Conservation (phyloP, 2,113 vertebrate species). For the Hypanus sabinus region DNA sequence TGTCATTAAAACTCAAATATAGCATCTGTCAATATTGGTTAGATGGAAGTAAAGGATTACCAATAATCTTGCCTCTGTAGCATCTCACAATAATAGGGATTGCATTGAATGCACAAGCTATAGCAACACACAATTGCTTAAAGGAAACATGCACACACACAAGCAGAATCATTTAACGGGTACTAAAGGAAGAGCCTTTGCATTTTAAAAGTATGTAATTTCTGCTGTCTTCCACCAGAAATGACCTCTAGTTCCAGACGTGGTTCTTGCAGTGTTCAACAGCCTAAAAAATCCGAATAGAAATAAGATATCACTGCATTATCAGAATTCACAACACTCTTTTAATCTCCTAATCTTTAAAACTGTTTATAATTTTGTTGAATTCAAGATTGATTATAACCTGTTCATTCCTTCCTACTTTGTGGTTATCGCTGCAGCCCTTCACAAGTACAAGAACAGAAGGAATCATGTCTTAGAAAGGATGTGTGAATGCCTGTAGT, state of each 20-base stretch:
- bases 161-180: neutral
- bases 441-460: neutral
- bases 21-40: neutral
- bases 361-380: neutral
- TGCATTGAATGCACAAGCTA: neutral
- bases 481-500: neutral
- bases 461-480: neutral
- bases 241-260: slow-evolving; percentile 41
- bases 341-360: neutral
- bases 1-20: neutral
- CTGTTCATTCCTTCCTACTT: neutral
- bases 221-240: neutral
- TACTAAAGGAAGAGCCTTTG: neutral
- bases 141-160: neutral
- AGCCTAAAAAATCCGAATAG: slow-evolving; percentile 42
- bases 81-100: neutral
- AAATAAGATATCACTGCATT: neutral
- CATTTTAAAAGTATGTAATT: neutral
- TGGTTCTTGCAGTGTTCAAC: slow-evolving; percentile 47
- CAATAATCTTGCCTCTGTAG: neutral
- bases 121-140: neutral
- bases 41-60: neutral
- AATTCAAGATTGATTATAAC: neutral
- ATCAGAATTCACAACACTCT: neutral
- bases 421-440: neutral